Conservation (phyloP, 2,797 vertebrate genomes). For the Sphaeramia orbicularis region DNA sequence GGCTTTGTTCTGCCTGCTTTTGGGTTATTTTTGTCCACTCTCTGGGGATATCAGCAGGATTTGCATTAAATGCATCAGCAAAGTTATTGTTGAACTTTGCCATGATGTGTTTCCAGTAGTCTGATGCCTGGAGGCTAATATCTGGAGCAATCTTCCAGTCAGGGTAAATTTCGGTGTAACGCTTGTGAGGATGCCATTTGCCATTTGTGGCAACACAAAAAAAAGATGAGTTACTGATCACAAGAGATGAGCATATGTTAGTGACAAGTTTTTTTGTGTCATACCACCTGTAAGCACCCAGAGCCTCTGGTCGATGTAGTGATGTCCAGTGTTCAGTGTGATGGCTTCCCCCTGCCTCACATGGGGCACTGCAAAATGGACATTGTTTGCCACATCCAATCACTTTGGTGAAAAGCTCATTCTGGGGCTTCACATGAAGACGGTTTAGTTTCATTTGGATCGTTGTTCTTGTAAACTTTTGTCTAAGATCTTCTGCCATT, state of each 20-base stretch:
- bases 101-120: constrained; percentile 85
- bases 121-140: constrained; percentile 64
- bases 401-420: constrained; percentile 67
- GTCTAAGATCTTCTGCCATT: constrained; percentile 29
- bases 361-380: constrained; percentile 76
- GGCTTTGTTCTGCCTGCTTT: constrained; percentile 55
- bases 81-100: constrained; percentile 63
- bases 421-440: constrained; percentile 62
- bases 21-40: constrained; percentile 40
- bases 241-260: constrained; percentile 59
- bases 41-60: constrained; percentile 54
- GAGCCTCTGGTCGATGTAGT: constrained; percentile 66
- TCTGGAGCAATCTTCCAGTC: constrained; percentile 81
- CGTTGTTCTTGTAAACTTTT: background rate
- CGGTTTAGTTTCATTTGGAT: constrained; percentile 2
- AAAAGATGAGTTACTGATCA: constrained; percentile 19
- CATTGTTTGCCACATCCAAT: constrained; percentile 80
- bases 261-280: fast-evolving
- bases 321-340: constrained; percentile 66
- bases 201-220: fast-evolving
- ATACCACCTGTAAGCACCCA: fast-evolving
- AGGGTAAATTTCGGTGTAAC: constrained; percentile 54
- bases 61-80: constrained; percentile 45
- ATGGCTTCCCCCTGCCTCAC: constrained; percentile 64
- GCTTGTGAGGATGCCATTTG: constrained; percentile 48